Evolutionary conservation across 2,797 vertebrate genomes (phyloP).

Genomic region (Oceanodroma leucorhoa): DNA sequence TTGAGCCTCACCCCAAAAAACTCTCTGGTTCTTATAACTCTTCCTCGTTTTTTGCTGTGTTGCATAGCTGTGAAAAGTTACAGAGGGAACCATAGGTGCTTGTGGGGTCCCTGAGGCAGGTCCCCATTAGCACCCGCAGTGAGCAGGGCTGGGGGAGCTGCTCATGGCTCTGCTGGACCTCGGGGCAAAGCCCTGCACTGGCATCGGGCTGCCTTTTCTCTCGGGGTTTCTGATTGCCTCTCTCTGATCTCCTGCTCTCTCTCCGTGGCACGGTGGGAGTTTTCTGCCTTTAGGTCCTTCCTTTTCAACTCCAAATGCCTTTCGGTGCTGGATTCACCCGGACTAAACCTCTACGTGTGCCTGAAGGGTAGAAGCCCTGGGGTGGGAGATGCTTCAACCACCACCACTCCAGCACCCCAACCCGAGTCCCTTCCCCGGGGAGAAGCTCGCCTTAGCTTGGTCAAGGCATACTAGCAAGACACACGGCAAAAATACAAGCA

Average conservation of each 20-base stretch:
- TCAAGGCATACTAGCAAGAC: not conserved
- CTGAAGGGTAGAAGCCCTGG: not conserved
- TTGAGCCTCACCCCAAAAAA: not conserved
- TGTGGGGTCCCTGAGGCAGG: not conserved
- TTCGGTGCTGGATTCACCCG: not conserved
- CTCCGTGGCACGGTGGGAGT: not conserved
- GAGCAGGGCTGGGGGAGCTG: accelerated
- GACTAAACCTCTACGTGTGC: not conserved
- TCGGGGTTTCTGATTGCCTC: not conserved
- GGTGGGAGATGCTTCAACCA: not conserved
- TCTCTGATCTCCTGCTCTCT: not conserved
- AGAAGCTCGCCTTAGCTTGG: not conserved
- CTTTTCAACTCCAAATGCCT: not conserved
- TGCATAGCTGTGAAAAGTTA: not conserved
- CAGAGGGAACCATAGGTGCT: not conserved
- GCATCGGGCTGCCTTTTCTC: not conserved
- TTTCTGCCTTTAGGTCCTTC: not conserved
- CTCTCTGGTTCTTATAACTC: not conserved
- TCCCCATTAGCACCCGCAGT: accelerated
- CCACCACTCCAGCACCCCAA: accelerated
- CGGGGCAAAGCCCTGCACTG: accelerated
- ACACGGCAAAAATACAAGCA: constrained; percentile 19
- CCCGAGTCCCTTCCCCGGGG: not conserved
- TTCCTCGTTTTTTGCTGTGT: not conserved
- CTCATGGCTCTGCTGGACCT: not conserved